Evolutionary conservation across 2,888 invertebrate species (phyloP).

Genomic region (Pinctada fucata): DNA sequence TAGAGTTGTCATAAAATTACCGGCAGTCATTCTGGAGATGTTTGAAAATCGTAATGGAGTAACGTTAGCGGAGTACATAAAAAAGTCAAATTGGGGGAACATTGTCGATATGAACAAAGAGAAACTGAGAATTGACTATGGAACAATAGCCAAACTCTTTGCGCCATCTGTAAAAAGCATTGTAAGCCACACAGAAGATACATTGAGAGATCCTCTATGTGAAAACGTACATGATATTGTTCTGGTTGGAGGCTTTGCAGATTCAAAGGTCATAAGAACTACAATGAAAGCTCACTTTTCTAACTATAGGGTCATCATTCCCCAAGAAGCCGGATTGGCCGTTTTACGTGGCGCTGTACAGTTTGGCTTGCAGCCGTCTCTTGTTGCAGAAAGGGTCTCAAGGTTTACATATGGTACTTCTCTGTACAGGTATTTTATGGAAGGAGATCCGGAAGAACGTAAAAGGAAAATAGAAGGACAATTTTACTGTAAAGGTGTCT

Average conservation of each 20-base stretch:
- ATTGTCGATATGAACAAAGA: slow-evolving; percentile 19
- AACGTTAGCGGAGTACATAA: background rate
- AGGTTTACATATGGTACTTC: slow-evolving; percentile 48
- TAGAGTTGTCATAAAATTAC: slow-evolving; percentile 6
- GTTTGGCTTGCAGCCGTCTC: slow-evolving; percentile 45
- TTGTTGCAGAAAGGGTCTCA: slow-evolving; percentile 47
- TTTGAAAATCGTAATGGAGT: background rate
- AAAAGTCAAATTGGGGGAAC: background rate
- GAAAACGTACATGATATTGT: slow-evolving; percentile 21
- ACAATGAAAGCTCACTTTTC: slow-evolving; percentile 11
- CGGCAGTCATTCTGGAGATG: slow-evolving; percentile 18
- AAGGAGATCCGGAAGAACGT: slow-evolving; percentile 43
- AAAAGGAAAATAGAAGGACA: slow-evolving; percentile 22
- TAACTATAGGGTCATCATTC: slow-evolving; percentile 17
- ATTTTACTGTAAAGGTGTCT: slow-evolving; percentile 45
- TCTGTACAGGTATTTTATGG: slow-evolving; percentile 42
- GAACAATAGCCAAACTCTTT: slow-evolving; percentile 17
- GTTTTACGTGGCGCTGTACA: slow-evolving; percentile 45
- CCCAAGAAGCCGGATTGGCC: slow-evolving; percentile 30
- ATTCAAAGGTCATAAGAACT: slow-evolving; percentile 27
- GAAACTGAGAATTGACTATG: slow-evolving; percentile 14
- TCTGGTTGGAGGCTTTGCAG: slow-evolving; percentile 39
- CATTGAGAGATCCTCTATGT: slow-evolving; percentile 3
- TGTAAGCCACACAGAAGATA: slow-evolving; percentile 13
- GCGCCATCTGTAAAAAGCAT: slow-evolving; percentile 25